Conservation (phyloP, 2,797 vertebrate species). For the Sebastiscus albofasciatus region DNA sequence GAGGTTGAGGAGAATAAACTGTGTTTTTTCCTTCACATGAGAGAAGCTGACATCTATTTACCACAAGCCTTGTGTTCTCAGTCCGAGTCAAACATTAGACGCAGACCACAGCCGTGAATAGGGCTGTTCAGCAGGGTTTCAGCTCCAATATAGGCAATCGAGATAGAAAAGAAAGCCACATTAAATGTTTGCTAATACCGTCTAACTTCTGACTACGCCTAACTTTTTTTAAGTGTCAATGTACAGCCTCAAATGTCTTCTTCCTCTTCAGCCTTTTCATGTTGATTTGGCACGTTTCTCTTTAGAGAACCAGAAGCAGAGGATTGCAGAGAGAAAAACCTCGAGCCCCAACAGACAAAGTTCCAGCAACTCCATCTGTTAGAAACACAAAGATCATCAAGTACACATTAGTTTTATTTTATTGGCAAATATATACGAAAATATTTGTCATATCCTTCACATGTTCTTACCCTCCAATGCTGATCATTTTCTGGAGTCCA, state of each 20-base stretch:
- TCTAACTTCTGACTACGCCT: background rate
- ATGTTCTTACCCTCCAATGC: slow-evolving; percentile 40
- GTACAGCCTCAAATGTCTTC: background rate
- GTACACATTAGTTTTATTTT: background rate
- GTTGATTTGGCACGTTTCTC: slow-evolving; percentile 35
- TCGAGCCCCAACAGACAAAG: slow-evolving; percentile 71
- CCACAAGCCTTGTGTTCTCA: slow-evolving; percentile 45
- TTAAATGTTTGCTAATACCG: background rate
- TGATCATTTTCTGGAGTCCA: accelerated
- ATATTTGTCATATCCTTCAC: background rate
- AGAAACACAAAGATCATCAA: slow-evolving; percentile 29
- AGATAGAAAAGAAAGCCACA: slow-evolving; percentile 21
- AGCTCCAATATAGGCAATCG: background rate
- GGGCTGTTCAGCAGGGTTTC: slow-evolving; percentile 9
- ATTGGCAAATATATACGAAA: background rate
- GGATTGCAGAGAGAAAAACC: slow-evolving; percentile 62
- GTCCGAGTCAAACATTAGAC: slow-evolving; percentile 7
- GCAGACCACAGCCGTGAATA: slow-evolving; percentile 41
- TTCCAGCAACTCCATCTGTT: slow-evolving; percentile 73
- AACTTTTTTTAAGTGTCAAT: background rate
- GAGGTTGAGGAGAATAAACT: background rate
- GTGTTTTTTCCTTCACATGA: slow-evolving; percentile 17
- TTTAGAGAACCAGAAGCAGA: slow-evolving; percentile 67
- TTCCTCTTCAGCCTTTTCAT: slow-evolving; percentile 2
- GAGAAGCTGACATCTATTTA: slow-evolving; percentile 36